Evolutionary conservation across 1,140 invertebrate species (phyloP), one percentile per base, ranked within the genome.

Genomic region (Drosophila prosaltans): DNA sequence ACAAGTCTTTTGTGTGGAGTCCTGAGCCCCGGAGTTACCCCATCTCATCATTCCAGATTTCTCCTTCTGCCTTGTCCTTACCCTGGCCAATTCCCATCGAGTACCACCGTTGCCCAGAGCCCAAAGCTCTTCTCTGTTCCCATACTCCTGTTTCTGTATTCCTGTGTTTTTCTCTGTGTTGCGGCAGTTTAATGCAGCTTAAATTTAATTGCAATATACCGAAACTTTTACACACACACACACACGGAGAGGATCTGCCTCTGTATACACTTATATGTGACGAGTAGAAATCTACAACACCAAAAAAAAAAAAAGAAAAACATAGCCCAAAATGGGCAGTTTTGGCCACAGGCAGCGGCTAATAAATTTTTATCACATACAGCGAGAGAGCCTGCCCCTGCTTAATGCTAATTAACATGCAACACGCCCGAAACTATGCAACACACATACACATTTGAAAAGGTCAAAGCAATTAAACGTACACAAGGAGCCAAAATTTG

Each of bases 341-440:
- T 51, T 28, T 45, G 43, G 28, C 45, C n/a, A 59, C 26, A 45
- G 41, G 51, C 57, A 65, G 54, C 62, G 48, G 55, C 65, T 66
- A 75, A 85, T 85, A 85, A 79, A 86, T 85, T 85, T 85, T 85
- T 86, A 85, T 85, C 78, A 81, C 81, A 85, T 70, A 70, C 70
- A 32, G 40, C 39, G 11, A 73, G 11, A 73, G 36, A 51, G 45
- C 45, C 32, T 59, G 59, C 55, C 28, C 30, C 78, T 84, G 74
- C 74, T 90, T 84, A 89, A 81, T 85, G 78, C 84, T 89, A 84
- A 90, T 89, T 89, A 89, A 89, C 80, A 88, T 88, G 84, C 84
- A 84, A 78, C 78, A 72, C 67, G 64, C 68, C 76, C 73, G 48
- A 80, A 80, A 84, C 84, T 89, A 63, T 90, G 72, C 78, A 78